Percentiles rank a stretch among this genome's conserved stretches.
Evolutionary conservation across 2,797 vertebrate genomes (phyloP).

Genomic region (Martes flavigula): DNA sequence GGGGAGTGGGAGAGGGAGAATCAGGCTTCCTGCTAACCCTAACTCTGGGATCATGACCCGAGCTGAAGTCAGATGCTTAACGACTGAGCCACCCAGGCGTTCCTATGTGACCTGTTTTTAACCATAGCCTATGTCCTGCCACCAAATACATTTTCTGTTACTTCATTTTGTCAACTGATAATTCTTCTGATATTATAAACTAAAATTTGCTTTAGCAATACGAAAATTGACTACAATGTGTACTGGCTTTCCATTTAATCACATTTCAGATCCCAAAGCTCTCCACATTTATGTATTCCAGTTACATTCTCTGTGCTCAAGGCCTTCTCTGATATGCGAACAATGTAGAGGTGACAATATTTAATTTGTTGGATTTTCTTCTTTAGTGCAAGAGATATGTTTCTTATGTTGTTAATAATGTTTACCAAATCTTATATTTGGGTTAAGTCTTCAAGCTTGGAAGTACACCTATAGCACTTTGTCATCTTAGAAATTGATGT

Average conservation of each 20-base stretch:
- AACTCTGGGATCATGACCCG: too few relatives aligned
- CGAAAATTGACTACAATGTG: neutral
- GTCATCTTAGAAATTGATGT: conserved; percentile 41
- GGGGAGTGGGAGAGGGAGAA: too few relatives aligned
- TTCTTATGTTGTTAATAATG: conserved; percentile 27
- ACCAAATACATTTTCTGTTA: neutral
- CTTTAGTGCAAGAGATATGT: conserved; percentile 15
- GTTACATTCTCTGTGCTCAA: neutral
- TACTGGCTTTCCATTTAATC: neutral
- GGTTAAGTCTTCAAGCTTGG: conserved; percentile 28
- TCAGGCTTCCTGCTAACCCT: too few relatives aligned
- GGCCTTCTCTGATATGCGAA: neutral
- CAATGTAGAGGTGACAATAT: neutral
- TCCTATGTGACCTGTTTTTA: neutral
- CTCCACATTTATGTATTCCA: neutral
- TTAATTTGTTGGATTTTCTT: conserved; percentile 46
- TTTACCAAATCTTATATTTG: neutral
- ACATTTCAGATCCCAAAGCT: neutral
- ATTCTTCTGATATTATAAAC: conserved; percentile 20
- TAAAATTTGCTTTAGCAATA: conserved; percentile 4
- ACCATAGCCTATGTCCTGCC: neutral
- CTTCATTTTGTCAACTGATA: conserved; percentile 3
- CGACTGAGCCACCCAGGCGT: too few relatives aligned
- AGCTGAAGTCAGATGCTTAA: too few relatives aligned
- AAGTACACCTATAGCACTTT: conserved; percentile 30